Conservation (phyloP, 1,140 invertebrate species). For the Maconellicoccus hirsutus region DNA sequence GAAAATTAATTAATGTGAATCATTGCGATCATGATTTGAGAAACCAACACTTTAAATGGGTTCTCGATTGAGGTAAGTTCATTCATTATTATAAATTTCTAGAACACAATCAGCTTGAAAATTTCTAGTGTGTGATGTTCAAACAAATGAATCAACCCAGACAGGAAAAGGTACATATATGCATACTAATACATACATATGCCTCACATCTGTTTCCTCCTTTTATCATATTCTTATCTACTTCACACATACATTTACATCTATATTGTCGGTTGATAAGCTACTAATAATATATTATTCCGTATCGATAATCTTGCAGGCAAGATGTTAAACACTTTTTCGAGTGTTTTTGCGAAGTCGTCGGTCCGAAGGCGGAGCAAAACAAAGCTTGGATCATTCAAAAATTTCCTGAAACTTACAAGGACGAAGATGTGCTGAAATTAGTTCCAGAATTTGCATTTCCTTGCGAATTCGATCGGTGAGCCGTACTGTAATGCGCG, state of each 20-base stretch:
- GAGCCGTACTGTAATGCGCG: conserved; percentile 33
- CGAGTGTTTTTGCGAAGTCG: conserved; percentile 74
- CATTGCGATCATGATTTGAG: too few relatives aligned
- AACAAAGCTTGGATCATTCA: conserved; percentile 58
- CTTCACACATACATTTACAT: too few relatives aligned
- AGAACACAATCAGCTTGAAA: background rate
- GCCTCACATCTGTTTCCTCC: too few relatives aligned
- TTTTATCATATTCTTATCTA: too few relatives aligned
- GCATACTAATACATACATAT: too few relatives aligned
- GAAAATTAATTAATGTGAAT: too few relatives aligned
- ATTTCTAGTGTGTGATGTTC: background rate
- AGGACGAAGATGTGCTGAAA: conserved; percentile 62
- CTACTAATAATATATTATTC: too few relatives aligned
- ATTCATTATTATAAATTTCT: background rate
- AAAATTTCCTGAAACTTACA: conserved; percentile 62
- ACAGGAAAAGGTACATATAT: too few relatives aligned
- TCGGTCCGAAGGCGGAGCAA: conserved; percentile 42
- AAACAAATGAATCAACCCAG: too few relatives aligned
- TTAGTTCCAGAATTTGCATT: conserved; percentile 74
- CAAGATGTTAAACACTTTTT: conserved; percentile 66
- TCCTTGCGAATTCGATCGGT: conserved; percentile 70
- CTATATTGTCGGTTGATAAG: too few relatives aligned
- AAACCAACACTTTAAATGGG: background rate
- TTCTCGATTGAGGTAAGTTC: background rate
- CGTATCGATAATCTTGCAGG: too few relatives aligned